Percentiles rank a stretch among this genome's conserved stretches.
phyloP scores from a whole-genome alignment of 2,113 vertebrate genomes.

The Felis chaus region DNA sequence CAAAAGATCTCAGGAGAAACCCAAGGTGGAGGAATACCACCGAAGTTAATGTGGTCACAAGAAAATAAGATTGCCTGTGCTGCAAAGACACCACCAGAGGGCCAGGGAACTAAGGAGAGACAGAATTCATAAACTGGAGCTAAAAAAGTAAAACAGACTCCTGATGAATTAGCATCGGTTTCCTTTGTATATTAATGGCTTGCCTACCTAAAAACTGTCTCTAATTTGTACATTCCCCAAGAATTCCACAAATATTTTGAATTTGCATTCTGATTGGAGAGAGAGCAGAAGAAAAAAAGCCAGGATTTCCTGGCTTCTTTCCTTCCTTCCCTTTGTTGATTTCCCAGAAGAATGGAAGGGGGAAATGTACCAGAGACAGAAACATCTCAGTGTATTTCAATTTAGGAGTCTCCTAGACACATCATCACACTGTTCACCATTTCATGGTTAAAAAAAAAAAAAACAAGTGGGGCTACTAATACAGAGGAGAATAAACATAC shows the following conservation, averaged over 20 bases:
- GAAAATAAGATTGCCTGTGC: not conserved
- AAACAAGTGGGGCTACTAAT: not conserved
- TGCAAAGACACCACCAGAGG: not conserved
- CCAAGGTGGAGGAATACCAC: not conserved
- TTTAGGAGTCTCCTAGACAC: not conserved
- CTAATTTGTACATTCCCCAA: not conserved
- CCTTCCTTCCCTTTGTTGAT: not conserved
- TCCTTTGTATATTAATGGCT: not conserved
- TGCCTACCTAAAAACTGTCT: not conserved
- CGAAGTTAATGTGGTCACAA: not conserved
- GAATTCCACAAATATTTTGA: not conserved
- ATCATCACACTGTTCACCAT: not conserved
- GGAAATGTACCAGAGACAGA: not conserved
- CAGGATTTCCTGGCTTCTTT: not conserved
- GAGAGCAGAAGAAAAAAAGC: not conserved
- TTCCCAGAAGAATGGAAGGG: not conserved
- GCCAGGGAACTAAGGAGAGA: not conserved
- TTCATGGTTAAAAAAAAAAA: not conserved
- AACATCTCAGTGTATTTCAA: not conserved
- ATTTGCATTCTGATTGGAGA: not conserved
- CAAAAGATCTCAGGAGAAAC: not conserved
- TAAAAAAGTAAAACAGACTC: not conserved
- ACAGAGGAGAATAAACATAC: constrained; percentile 80
- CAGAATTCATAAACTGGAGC: not conserved
- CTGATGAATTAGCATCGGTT: not conserved